Base-by-base conservation (phyloP, 2,113 vertebrate genomes). In the Castor canadensis region DNA sequence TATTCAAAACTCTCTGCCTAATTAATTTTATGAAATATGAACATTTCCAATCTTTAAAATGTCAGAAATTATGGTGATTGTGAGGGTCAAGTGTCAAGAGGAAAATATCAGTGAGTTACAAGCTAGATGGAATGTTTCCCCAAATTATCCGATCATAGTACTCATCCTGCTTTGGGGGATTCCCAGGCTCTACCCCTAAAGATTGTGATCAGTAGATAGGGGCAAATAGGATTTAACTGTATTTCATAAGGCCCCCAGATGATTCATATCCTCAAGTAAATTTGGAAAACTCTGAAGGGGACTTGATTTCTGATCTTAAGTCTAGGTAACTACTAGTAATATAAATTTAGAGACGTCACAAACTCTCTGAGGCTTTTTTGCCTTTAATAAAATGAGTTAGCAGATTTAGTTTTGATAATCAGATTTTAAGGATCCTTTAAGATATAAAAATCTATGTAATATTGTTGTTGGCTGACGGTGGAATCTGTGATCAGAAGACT, bases 21-120 rank as follows among this genome's bases (percentile, higher is more conserved):
- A 71, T 76, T 75, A 91, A 89, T 92, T 86, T 86, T 81, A 28
- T 92, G 26, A 86, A 96, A 64, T 64, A 62, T 3, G 16, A 93
- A 67, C 17, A 82, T 85, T 91, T 81, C 35, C 28, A 62, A 88
- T 72, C 54, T 76, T 95, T 91, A 82, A 80, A 76, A 76, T 86
- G 52, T 64, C 49, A 47, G 38, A 62, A 76, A 86, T 92, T 92
- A 47, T 86, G 72, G 40, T 66, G 26, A 75, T 71, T 85, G 19
- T 54, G 79, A 89, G 22, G 17, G 9, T 67, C 79, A 94, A 81
- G 12, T 81, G 79, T 88, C 75, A 92, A 58, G 38, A 94, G 69
- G 75, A 38, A 94, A 47, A 64, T 35, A 89, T 49, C 28, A 92
- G 38, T 76, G 64, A 87, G 54, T 76, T 89, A 30, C 22, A 47